These are phyloP conservation scores for Leucophenga varia DNA, from an alignment of 1,140 invertebrate species.

Conservation along the genomic window DNA sequence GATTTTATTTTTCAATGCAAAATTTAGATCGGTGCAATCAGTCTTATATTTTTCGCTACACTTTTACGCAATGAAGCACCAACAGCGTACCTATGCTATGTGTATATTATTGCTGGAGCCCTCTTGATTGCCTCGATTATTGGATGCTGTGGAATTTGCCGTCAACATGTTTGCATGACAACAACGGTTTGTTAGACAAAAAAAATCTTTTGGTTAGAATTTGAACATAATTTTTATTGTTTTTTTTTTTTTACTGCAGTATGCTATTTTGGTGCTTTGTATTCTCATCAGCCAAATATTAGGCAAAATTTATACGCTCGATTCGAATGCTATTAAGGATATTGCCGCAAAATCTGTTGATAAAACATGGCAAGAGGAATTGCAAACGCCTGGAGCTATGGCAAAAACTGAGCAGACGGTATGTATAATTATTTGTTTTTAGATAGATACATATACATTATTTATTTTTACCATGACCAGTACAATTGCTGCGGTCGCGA, in stretches of 20 bases:
- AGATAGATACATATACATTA: too few species aligned
- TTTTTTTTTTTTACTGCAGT: conserved; percentile 23
- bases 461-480: conserved; percentile 10
- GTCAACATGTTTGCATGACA: conserved; percentile 42
- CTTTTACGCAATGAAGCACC: conserved; percentile 19
- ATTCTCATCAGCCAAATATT: conserved; percentile 29
- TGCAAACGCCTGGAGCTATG: conserved; percentile 27
- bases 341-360: conserved; percentile 31
- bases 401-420: conserved; percentile 27
- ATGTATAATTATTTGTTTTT: too few species aligned
- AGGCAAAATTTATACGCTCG: conserved; percentile 11
- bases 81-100: conserved; percentile 24
- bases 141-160: conserved; percentile 46
- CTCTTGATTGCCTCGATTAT: conserved; percentile 37
- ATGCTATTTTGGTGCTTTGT: conserved; percentile 34
- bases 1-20: too few species aligned
- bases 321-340: conserved; percentile 14
- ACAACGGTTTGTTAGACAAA: conserved; percentile 35
- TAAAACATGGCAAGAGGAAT: conserved; percentile 26
- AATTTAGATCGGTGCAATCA: too few species aligned
- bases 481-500: conserved; percentile 38
- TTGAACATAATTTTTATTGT: not conserved
- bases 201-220: not conserved
- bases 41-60: too few species aligned
- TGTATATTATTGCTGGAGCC: conserved; percentile 34